Evolutionary conservation across 2,113 vertebrate species (phyloP).

Genomic region (Pionites leucogaster): DNA sequence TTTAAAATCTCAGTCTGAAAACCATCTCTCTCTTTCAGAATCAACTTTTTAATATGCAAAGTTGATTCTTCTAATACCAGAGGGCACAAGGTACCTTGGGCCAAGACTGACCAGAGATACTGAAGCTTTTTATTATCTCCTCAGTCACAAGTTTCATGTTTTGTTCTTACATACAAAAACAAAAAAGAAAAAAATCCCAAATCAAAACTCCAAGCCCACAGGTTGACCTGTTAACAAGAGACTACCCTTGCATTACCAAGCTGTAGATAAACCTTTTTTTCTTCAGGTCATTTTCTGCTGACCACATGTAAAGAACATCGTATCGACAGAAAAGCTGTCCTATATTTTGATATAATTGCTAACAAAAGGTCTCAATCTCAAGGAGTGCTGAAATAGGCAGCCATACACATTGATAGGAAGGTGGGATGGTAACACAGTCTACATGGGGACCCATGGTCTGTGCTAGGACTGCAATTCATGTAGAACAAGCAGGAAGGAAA

Average conservation of each 20-base stretch:
- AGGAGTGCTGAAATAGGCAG: neutral
- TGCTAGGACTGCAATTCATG: neutral
- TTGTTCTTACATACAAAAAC: neutral
- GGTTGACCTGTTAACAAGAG: neutral
- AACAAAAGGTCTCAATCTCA: neutral
- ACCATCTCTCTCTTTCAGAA: neutral
- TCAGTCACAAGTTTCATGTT: neutral
- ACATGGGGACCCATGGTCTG: neutral
- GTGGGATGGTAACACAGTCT: neutral
- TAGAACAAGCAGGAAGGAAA: neutral
- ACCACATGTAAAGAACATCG: neutral
- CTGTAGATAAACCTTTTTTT: neutral
- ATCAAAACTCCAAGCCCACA: neutral
- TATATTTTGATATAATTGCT: neutral
- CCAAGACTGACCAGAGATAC: neutral
- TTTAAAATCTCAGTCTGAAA: neutral
- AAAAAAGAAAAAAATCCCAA: neutral
- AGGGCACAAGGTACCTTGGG: neutral
- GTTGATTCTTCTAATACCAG: neutral
- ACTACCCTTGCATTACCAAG: neutral
- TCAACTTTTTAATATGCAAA: neutral
- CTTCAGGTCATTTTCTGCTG: neutral
- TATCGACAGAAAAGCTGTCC: neutral
- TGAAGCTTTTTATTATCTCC: neutral
- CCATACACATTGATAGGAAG: neutral